Base-by-base conservation (phyloP, 2,888 invertebrate genomes). In the Mongoloraphidia duomilia region DNA sequence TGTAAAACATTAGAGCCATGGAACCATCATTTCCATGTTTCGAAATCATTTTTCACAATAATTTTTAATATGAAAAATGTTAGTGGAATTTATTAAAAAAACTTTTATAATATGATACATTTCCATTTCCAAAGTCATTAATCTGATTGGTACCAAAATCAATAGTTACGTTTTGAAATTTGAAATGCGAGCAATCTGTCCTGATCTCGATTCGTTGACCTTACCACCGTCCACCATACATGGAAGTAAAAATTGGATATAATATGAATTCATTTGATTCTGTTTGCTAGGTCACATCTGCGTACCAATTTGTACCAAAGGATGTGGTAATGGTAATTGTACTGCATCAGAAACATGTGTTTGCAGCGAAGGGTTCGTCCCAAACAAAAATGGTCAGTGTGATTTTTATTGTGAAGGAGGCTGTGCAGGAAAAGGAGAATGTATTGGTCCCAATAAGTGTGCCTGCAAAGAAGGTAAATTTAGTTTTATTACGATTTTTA, bases 331-430 rank as follows among this genome's bases (percentile, higher is more conserved):
- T 49, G 79, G 76, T 64, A 69, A 70, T 45, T 76, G 76, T 54
- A 68, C 69, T 40, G 68, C 70, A 1, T 73, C 74, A 1, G 75
- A 80, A 56, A 65, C 64, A 2, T 82, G 82, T 57, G 61, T 69
- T n/a, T 82, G 82, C 59, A 70, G 67, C 50, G 53, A 34, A n/a
- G 52, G 53, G 8, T 55, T 51, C 37, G 13, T 50, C 39, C 13
- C 9, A 39, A 44, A 39, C 35, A 53, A 53, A 33, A 59, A 61
- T 4, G 62, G 61, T 42, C 64, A 62, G 49, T 59, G 66, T 52
- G 58, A 63, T 56, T 60, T 57, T 52, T 59, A 65, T 48, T 66
- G 69, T 54, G 60, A 66, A 41, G 64, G 65, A 51, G 67, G 61
- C 50, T 69, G 59, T 52, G 63, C 56, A 57, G 71, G 60, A 4